Evolutionary conservation across 2,797 vertebrate genomes (phyloP).

Genomic region (Columba guinea): DNA sequence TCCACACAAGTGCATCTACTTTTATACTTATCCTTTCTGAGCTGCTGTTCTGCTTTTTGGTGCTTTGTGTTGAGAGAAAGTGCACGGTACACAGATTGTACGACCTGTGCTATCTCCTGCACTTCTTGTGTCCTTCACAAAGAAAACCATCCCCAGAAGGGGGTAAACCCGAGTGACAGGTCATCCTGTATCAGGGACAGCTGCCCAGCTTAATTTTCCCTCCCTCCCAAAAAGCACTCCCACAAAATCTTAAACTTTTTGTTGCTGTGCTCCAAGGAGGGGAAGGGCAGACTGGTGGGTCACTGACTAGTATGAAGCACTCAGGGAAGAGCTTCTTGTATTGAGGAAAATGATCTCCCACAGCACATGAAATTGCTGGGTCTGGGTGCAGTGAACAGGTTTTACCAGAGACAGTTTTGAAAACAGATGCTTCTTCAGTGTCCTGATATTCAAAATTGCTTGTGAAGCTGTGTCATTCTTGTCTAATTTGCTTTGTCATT

Average conservation of each 20-base stretch:
- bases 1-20: slow-evolving; percentile 3
- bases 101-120: background rate
- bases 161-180: background rate
- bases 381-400: background rate
- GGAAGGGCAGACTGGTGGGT: background rate
- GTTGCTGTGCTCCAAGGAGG: background rate
- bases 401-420: background rate
- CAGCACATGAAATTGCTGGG: background rate
- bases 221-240: background rate
- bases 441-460: background rate
- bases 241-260: background rate
- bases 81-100: rapidly evolving
- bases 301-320: background rate
- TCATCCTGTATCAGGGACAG: background rate
- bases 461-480: background rate
- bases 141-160: background rate
- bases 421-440: background rate
- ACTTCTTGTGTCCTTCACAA: background rate
- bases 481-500: background rate
- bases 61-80: background rate
- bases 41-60: background rate
- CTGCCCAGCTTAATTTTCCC: background rate
- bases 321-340: background rate
- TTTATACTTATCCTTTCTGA: background rate
- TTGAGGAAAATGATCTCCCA: background rate